phyloP scores from a whole-genome alignment of 2,888 invertebrate genomes.

The Mythimna albipuncta region DNA sequence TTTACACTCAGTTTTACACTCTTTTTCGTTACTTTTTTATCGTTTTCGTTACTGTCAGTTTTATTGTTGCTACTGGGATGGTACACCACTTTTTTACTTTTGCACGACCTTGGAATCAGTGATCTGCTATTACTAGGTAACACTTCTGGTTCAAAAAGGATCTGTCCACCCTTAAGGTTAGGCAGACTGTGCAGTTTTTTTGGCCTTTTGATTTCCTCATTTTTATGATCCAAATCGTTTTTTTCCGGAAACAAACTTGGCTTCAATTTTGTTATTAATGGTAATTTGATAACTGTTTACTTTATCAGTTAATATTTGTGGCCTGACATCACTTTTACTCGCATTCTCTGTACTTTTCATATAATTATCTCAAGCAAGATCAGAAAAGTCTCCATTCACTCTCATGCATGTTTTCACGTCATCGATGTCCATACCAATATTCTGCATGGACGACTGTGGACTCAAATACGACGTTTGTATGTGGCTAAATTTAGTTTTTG shows the following conservation, averaged over 20 bases:
- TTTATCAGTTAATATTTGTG: slow-evolving; percentile 84
- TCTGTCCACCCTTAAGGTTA: slow-evolving; percentile 75
- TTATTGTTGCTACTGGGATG: too few species aligned
- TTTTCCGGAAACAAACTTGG: slow-evolving; percentile 62
- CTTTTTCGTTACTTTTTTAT: slow-evolving; percentile 70
- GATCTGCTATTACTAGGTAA: slow-evolving; percentile 85
- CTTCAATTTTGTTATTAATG: slow-evolving; percentile 63
- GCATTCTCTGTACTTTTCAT: slow-evolving; percentile 78
- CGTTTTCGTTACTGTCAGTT: slow-evolving; percentile 74
- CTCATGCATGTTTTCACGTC: slow-evolving; percentile 70
- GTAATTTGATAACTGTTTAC: slow-evolving; percentile 86
- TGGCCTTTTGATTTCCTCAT: slow-evolving; percentile 86
- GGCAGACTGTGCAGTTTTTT: slow-evolving; percentile 85
- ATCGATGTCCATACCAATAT: slow-evolving; percentile 33
- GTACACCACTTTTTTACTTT: too few species aligned
- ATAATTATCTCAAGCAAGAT: slow-evolving; percentile 82
- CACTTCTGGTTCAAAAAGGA: slow-evolving; percentile 87
- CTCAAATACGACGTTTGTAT: slow-evolving; percentile 84
- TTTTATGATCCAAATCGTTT: slow-evolving; percentile 83
- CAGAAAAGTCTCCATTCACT: slow-evolving; percentile 79
- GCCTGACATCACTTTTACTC: slow-evolving; percentile 82
- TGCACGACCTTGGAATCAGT: too few species aligned
- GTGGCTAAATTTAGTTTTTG: slow-evolving; percentile 79
- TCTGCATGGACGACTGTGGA: slow-evolving; percentile 86
- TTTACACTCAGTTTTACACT: slow-evolving; percentile 73